phyloP scores from a whole-genome alignment of 2,888 invertebrate species.

The Himalopsyche tibetana region DNA sequence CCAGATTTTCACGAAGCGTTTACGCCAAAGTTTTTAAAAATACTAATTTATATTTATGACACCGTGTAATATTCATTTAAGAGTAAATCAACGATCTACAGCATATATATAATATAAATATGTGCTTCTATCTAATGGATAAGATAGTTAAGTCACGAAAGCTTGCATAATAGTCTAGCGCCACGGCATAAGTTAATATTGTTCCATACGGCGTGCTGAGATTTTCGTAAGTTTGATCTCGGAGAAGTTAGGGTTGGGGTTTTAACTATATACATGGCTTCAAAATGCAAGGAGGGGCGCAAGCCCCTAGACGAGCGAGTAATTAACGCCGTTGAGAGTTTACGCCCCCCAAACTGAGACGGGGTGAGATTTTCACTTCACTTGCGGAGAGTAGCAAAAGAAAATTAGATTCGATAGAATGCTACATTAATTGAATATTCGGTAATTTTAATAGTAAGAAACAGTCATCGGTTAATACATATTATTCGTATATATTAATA shows the following conservation, averaged over 20 bases:
- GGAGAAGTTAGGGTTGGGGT: not conserved
- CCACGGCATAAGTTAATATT: not conserved
- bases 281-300: not conserved
- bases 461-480: no score
- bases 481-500: no score
- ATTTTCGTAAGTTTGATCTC: slow-evolving; percentile 25
- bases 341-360: not conserved
- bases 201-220: not conserved
- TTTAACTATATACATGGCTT: not conserved
- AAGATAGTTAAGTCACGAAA: not conserved
- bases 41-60: no score
- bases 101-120: no score
- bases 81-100: no score
- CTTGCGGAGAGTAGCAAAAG: not conserved
- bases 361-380: not conserved
- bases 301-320: slow-evolving; percentile 22
- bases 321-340: not conserved
- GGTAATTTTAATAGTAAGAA: no score
- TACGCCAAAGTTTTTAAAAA: no score
- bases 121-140: not conserved
- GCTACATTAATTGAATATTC: no score
- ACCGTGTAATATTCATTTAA: no score
- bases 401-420: not conserved
- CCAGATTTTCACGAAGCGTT: no score
- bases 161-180: not conserved